phyloP scores from a whole-genome alignment of 2,113 vertebrate species.

The Syngnathus scovelli region DNA sequence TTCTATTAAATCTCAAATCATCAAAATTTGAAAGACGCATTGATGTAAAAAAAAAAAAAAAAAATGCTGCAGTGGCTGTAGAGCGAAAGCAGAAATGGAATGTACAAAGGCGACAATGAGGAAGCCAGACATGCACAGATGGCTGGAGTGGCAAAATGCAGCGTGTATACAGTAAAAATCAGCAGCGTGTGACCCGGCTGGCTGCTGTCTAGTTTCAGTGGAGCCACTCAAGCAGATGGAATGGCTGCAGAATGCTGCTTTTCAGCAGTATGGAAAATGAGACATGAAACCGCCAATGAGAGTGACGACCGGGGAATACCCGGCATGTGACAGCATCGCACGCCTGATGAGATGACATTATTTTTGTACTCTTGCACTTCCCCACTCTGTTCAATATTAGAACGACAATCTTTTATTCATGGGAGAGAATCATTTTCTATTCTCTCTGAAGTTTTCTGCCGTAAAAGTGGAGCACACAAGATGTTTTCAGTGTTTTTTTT shows the following conservation, averaged over 20 bases:
- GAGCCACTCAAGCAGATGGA: constrained; percentile 35
- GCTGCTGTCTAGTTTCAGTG: constrained; percentile 14
- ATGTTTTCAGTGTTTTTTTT: constrained; percentile 19
- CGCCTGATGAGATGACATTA: constrained; percentile 50
- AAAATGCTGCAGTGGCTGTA: constrained; percentile 21
- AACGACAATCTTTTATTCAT: constrained; percentile 61
- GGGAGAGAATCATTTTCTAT: constrained; percentile 44
- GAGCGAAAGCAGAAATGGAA: constrained; percentile 15
- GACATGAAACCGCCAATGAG: constrained; percentile 47
- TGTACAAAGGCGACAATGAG: constrained; percentile 31
- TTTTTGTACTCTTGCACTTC: constrained; percentile 45
- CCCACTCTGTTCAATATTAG: constrained; percentile 51
- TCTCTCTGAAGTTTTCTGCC: constrained; percentile 48
- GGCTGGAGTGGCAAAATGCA: constrained; percentile 40
- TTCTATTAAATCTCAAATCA: constrained; percentile 59
- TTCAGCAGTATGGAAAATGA: constrained; percentile 31
- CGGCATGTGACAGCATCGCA: constrained; percentile 49
- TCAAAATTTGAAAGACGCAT: constrained; percentile 35
- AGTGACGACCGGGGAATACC: constrained; percentile 61
- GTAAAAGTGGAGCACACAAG: constrained; percentile 14
- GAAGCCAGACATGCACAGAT: constrained; percentile 45
- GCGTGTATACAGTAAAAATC: constrained; percentile 40
- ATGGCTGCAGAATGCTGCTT: constrained; percentile 13
- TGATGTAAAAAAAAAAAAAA: constrained; percentile 19
- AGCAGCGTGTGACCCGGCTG: constrained; percentile 32